These are phyloP conservation scores for Poeciliopsis occidentalis DNA, from an alignment of 2,113 vertebrate species.

Conservation along the genomic window DNA sequence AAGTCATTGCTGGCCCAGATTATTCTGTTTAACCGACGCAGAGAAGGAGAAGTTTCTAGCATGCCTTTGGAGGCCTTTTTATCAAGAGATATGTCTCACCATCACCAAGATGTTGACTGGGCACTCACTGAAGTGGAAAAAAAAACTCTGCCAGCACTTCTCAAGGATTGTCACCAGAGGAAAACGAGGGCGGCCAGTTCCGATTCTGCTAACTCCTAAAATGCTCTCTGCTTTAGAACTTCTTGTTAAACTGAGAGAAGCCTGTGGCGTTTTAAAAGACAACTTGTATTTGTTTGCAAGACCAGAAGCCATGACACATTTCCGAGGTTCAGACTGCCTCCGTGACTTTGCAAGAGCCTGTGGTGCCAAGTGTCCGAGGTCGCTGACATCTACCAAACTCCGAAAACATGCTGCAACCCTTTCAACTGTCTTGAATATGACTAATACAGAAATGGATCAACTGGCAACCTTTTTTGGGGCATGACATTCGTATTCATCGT, in stretches of 20 bases:
- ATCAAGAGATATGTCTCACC: constrained; percentile 12
- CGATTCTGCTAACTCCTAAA: constrained; percentile 35
- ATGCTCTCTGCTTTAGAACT: constrained; percentile 15
- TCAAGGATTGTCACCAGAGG: constrained; percentile 21
- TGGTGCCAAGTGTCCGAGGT: constrained; percentile 22
- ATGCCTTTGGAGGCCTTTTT: constrained; percentile 34
- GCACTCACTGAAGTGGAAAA: constrained; percentile 24
- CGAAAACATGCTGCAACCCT: constrained; percentile 42
- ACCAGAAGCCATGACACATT: constrained; percentile 35
- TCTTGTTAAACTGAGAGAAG: constrained; percentile 21
- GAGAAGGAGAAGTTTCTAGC: constrained; percentile 22
- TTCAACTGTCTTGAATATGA: constrained; percentile 37
- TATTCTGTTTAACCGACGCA: constrained; percentile 17
- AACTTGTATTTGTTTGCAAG: constrained; percentile 36
- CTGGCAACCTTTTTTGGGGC: constrained; percentile 38
- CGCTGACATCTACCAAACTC: constrained; percentile 35
- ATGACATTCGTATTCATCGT: constrained; percentile 30
- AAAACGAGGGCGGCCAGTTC: constrained; percentile 1
- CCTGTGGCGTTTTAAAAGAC: constrained; percentile 22
- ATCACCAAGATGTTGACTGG: constrained; percentile 29
- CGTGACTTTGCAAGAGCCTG: constrained; percentile 28
- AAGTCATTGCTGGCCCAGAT: constrained; percentile 28
- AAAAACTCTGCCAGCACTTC: constrained; percentile 24
- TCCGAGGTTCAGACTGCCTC: constrained; percentile 42
- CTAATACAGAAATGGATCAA: constrained; percentile 39